Evolutionary conservation across 2,888 invertebrate species (phyloP), one percentile per base, ranked within the genome.

Genomic region (Amphimallon solstitiale): DNA sequence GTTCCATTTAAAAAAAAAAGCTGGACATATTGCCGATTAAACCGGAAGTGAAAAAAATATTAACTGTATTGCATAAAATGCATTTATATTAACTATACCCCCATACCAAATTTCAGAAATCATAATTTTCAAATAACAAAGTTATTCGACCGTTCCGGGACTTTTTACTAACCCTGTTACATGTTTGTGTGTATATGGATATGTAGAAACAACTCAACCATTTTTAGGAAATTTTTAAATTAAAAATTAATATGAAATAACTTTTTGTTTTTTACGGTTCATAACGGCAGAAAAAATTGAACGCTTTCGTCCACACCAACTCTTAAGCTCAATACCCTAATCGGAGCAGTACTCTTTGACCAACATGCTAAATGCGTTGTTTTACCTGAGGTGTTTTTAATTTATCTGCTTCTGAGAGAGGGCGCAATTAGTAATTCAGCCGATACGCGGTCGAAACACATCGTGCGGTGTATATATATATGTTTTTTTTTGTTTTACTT

Each of bases 401-500:
- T 61, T 65, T 68, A 69, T 71, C 69, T 71, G 66, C 63, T 68
- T 68, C 67, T 68, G 67, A 70, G 64, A 45, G 49, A 60, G 63
- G 59, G 61, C 52, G 68, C 65, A 70, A 70, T 70, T 70, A 70
- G 65, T 67, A 70, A 70, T 67, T 69, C 66, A 61, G 34, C 54
- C 56, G 48, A 64, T 64, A 56, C 46, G 45, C 63, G 35, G 15
- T 46, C 34, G 34, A 62, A 35, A 56, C 60, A 54, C 65, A 66
- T 68, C 29, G 7, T 29, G 9, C 9, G 29, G 65, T 68, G 68
- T 66, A 71, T 71, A 40, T 56, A 29, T 40, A n/a, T n/a, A 6
- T 21, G 43, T 29, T 40, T 59, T 14, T 59, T 15, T 59, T 59
- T 54, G 74, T 76, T 72, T 73, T 71, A 74, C 74, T 75, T 76